phyloP scores from a whole-genome alignment of 1,140 invertebrate species.

The Procambarus clarkii region DNA sequence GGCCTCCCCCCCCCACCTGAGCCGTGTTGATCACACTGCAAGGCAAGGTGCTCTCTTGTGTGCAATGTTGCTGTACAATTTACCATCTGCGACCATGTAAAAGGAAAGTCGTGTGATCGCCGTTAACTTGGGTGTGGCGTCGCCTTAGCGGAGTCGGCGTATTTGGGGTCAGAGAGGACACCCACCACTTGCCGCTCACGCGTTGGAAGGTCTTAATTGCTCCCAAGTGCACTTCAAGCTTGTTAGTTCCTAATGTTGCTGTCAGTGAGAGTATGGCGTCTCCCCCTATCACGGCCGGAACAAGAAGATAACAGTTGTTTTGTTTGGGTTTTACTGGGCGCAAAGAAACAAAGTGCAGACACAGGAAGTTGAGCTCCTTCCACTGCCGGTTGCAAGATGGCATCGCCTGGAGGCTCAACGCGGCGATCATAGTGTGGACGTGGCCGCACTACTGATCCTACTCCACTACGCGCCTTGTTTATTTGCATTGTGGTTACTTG shows the following conservation, averaged over 20 bases:
- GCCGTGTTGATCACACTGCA: not conserved
- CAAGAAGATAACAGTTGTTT: not conserved
- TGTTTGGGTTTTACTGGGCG: not conserved
- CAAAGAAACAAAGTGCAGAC: not conserved
- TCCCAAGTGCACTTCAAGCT: not conserved
- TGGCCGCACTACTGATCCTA: not conserved
- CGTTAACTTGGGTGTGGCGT: not conserved
- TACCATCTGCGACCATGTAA: not conserved
- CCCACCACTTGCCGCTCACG: not conserved
- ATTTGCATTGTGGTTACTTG: not conserved
- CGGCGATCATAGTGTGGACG: not conserved
- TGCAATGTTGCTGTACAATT: not conserved
- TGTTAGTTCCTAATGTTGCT: not conserved
- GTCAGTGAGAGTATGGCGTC: not conserved
- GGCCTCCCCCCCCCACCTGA: not conserved
- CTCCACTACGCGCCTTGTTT: not conserved
- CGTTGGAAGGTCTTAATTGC: not conserved
- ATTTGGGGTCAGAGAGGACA: conserved; percentile 1
- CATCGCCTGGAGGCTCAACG: conserved; percentile 7
- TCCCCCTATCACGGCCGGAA: not conserved
- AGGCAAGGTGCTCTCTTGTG: not conserved
- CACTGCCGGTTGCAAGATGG: conserved; percentile 1
- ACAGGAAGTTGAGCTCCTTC: conserved; percentile 6
- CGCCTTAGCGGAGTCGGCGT: not conserved
- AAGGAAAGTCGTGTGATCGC: not conserved